Conservation (phyloP, 2,797 vertebrate species). For the Menidia menidia region DNA sequence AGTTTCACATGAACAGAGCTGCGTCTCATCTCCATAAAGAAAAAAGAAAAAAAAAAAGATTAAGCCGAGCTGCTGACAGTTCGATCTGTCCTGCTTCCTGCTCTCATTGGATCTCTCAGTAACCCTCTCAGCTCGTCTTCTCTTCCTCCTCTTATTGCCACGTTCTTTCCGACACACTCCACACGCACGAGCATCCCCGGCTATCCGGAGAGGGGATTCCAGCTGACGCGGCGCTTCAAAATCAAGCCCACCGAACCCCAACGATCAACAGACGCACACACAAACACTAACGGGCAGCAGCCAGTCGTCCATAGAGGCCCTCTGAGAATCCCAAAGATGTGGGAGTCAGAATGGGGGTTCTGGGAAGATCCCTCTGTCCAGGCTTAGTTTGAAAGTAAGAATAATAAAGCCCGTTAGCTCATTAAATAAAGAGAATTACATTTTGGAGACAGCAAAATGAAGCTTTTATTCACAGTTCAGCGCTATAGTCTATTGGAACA, state of each 20-base stretch:
- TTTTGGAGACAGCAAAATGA: slow-evolving; percentile 5
- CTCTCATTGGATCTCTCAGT: slow-evolving; percentile 32
- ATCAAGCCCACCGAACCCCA: slow-evolving; percentile 53
- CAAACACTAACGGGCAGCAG: slow-evolving; percentile 2
- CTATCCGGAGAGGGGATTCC: slow-evolving; percentile 63
- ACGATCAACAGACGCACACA: slow-evolving; percentile 43
- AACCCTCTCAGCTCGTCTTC: slow-evolving; percentile 39
- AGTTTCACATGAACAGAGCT: slow-evolving; percentile 26
- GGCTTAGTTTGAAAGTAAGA: slow-evolving; percentile 16
- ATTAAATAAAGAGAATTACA: slow-evolving; percentile 7
- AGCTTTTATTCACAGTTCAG: neutral
- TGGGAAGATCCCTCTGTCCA: slow-evolving; percentile 1
- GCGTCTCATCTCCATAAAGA: slow-evolving; percentile 60
- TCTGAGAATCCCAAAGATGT: slow-evolving; percentile 19
- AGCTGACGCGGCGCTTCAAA: slow-evolving; percentile 49
- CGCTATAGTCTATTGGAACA: neutral
- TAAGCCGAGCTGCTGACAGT: slow-evolving; percentile 63
- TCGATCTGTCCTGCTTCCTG: slow-evolving; percentile 54
- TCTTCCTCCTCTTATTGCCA: slow-evolving; percentile 26
- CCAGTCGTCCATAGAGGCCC: slow-evolving; percentile 7
- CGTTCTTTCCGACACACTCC: neutral
- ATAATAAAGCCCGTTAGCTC: slow-evolving; percentile 3
- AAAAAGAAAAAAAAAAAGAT: slow-evolving; percentile 45
- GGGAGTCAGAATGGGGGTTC: slow-evolving; percentile 13
- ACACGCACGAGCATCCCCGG: slow-evolving; percentile 53